Evolutionary conservation across 2,888 invertebrate species (phyloP).

Genomic region (Harpalus rufipes): DNA sequence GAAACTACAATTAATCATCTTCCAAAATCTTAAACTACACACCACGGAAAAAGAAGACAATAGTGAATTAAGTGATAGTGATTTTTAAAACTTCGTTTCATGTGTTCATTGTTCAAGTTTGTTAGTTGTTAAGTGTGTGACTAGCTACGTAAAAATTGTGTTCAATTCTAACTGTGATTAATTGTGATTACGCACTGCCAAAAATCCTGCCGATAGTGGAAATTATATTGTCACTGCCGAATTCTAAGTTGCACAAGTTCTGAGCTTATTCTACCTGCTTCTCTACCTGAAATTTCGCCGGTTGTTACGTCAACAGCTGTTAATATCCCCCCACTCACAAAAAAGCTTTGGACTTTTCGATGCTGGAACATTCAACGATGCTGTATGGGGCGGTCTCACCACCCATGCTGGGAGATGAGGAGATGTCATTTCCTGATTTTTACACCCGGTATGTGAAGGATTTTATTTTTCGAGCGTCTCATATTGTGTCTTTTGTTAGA

Average conservation of each 20-base stretch:
- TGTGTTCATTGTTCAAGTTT: constrained; percentile 33
- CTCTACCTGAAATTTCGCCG: constrained; percentile 35
- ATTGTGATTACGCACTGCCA: constrained; percentile 35
- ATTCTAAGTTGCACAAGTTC: background rate
- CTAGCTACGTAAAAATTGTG: constrained; percentile 25
- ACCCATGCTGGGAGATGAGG: constrained; percentile 74
- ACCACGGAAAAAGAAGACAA: constrained; percentile 16
- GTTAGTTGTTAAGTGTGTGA: constrained; percentile 13
- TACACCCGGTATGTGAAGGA: constrained; percentile 75
- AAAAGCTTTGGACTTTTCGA: background rate
- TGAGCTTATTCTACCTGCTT: constrained; percentile 19
- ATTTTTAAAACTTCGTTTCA: background rate
- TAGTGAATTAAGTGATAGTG: constrained; percentile 3
- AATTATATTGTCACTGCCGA: too few relatives aligned
- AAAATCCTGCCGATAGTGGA: background rate
- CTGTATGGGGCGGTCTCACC: constrained; percentile 75
- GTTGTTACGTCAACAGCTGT: constrained; percentile 67
- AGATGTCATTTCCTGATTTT: constrained; percentile 76
- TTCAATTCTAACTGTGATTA: constrained; percentile 40
- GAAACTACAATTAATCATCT: constrained; percentile 67
- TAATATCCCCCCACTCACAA: constrained; percentile 18
- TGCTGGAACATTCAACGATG: constrained; percentile 72
- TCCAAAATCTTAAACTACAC: constrained; percentile 65
- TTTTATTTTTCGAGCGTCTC: constrained; percentile 56
- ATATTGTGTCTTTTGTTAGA: background rate